These are phyloP conservation scores for Pseudomyrmex cubaensis DNA, from an alignment of 1,140 invertebrate species.

Conservation along the genomic window DNA sequence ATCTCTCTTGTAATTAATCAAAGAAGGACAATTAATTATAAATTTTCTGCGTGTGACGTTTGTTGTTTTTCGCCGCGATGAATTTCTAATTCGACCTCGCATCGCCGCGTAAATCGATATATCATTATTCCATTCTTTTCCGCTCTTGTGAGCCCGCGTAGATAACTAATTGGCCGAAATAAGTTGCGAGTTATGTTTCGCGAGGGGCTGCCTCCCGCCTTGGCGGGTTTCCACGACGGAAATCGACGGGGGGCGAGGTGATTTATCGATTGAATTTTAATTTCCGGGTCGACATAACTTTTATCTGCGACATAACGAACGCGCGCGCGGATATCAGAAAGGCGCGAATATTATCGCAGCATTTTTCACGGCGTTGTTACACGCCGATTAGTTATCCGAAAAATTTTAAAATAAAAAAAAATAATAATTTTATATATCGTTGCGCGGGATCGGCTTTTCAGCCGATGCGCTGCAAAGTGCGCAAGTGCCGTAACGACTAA, in stretches of 20 bases:
- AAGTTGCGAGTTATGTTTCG: conserved; percentile 29
- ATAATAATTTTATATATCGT: background rate
- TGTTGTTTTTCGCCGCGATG: background rate
- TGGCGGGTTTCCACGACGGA: conserved; percentile 36
- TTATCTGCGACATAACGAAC: conserved; percentile 45
- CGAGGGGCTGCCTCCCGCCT: conserved; percentile 21
- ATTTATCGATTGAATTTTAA: conserved; percentile 62
- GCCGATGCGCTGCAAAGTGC: background rate
- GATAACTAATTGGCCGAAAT: conserved; percentile 53
- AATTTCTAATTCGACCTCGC: conserved; percentile 6
- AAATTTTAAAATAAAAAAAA: conserved; percentile 47
- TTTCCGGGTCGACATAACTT: conserved; percentile 44
- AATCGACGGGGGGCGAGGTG: conserved; percentile 35
- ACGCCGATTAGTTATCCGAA: conserved; percentile 1
- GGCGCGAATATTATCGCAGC: conserved; percentile 22
- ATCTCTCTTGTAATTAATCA: background rate
- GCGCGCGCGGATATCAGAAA: background rate
- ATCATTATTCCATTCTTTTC: conserved; percentile 19
- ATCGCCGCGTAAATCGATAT: background rate
- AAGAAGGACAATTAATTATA: background rate
- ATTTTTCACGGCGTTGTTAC: conserved; percentile 2
- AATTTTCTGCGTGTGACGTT: background rate
- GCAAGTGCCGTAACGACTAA: conserved; percentile 18
- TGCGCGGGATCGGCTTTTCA: conserved; percentile 1
- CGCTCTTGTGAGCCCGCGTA: background rate